phyloP scores from a whole-genome alignment of 2,797 vertebrate genomes.

The Pseudomugil gertrudae region DNA sequence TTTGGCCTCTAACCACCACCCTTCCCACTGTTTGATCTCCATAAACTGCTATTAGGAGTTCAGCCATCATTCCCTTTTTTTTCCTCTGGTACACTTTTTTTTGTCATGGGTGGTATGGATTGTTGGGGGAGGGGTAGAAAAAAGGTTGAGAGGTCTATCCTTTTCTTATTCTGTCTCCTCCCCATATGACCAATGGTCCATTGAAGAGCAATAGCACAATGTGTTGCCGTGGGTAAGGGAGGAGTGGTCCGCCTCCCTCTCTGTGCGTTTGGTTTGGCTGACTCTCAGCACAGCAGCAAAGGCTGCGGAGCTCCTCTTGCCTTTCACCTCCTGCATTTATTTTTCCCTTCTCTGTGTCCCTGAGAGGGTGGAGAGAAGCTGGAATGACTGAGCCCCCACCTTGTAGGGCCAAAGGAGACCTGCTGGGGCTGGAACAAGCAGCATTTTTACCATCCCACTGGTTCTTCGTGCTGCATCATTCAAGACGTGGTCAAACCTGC shows the following conservation, averaged over 20 bases:
- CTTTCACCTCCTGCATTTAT: conserved; percentile 62
- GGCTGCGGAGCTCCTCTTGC: conserved; percentile 56
- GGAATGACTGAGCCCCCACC: conserved; percentile 38
- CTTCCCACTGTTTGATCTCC: conserved; percentile 28
- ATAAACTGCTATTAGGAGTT: conserved; percentile 39
- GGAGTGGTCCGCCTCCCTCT: conserved; percentile 42
- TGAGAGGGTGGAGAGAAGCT: conserved; percentile 71
- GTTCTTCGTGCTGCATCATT: conserved; percentile 35
- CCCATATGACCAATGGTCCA: conserved; percentile 69
- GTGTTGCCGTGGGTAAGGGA: conserved; percentile 69
- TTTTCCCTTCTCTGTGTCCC: conserved; percentile 64
- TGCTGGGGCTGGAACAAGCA: conserved; percentile 50
- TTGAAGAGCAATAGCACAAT: conserved; percentile 77
- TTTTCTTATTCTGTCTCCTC: conserved; percentile 61
- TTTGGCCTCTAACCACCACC: conserved; percentile 43
- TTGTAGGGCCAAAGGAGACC: conserved; percentile 45
- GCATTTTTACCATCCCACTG: conserved; percentile 42
- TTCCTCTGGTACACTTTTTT: conserved; percentile 36
- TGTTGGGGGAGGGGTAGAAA: conserved; percentile 53
- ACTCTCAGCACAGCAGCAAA: conserved; percentile 59
- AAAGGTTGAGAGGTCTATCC: conserved; percentile 77
- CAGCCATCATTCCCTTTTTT: conserved; percentile 26
- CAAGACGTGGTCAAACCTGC: conserved; percentile 26
- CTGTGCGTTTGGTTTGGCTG: conserved; percentile 69
- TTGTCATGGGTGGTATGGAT: conserved; percentile 22